Conservation (phyloP, 2,888 invertebrate species). For the Dicroscelio sp. region DNA sequence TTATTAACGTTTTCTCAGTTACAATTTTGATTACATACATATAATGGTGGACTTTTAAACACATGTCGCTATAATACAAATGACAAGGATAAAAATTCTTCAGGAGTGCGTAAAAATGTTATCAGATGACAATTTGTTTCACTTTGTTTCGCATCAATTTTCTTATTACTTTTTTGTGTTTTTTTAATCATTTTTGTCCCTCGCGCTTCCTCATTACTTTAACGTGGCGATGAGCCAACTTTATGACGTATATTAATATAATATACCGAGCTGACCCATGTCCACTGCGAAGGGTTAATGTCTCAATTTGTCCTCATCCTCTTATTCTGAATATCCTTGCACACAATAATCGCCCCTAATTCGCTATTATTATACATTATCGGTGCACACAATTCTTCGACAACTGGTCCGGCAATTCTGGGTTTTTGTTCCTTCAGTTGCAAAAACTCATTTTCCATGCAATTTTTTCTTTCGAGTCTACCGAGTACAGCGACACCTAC, state of each 20-base stretch:
- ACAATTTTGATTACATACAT: slow-evolving; percentile 91
- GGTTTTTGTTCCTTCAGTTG: no score
- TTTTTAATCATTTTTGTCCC: slow-evolving; percentile 35
- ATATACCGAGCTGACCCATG: slow-evolving; percentile 90
- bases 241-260: slow-evolving; percentile 91
- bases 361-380: slow-evolving; percentile 90
- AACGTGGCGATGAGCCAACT: slow-evolving; percentile 90
- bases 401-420: slow-evolving; percentile 70
- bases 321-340: slow-evolving; percentile 87
- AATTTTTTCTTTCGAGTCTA: slow-evolving; percentile 51
- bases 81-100: slow-evolving; percentile 91
- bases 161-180: slow-evolving; percentile 52
- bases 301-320: slow-evolving; percentile 77
- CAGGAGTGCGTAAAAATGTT: slow-evolving; percentile 91
- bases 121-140: slow-evolving; percentile 90
- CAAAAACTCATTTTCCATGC: no score
- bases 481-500: slow-evolving; percentile 72
- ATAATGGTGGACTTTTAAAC: slow-evolving; percentile 91
- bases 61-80: slow-evolving; percentile 91
- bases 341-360: slow-evolving; percentile 90
- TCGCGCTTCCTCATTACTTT: slow-evolving; percentile 88
- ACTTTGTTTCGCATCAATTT: slow-evolving; percentile 25
- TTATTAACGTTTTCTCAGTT: slow-evolving; percentile 91
- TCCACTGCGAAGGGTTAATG: slow-evolving; percentile 89
- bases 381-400: slow-evolving; percentile 87